Base-by-base conservation (phyloP, 2,113 vertebrate species). In the Canis aureus region DNA sequence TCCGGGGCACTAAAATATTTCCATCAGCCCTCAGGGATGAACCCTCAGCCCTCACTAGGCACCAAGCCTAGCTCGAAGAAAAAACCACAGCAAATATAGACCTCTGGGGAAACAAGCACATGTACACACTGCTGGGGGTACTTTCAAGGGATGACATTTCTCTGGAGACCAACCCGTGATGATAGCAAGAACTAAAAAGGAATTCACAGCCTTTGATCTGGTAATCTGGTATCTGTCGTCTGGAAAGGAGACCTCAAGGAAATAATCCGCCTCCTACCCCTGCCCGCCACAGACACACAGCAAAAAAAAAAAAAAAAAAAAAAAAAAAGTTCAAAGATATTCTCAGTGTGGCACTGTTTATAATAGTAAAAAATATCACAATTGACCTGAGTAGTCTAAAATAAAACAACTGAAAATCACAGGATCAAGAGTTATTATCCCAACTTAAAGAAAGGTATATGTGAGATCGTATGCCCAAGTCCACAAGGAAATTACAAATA, bases 231-330 rank as follows among this genome's bases (percentile, higher is more conserved):
- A 64, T 86, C 79, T 83, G 89, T 27, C 81, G 67, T 67, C 95
- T 76, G 20, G 85, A 96, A 97, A 97, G 73, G 2, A 94, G 89
- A 97, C 73, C 64, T 88, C 73, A 89, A 97, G 79, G 92, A 98
- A 98, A 95, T 67, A 71, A 95, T 25, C 62, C 7, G 3, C 15
- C 57, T 1, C 64, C 5, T 5, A 17, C 10, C n/a, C 11, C 4
- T 17, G 32, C 19, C 66, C 9, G 17, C 67, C 43, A 43, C 43
- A 43, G 43, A 43, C 43, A 43, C 43, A 43, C 43, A 43, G 43
- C 6, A 43, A 43, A 43, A 43, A 43, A 43, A 43, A 43, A 43
- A 43, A 43, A 43, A 43, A 43, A 43, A n/a, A n/a, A n/a, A n/a
- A 43, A 43, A 69, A 43, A 38, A 76, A 69, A 74, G 78, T 91